These are phyloP conservation scores for Hylomyscus alleni DNA, from an alignment of 2,797 vertebrate genomes.

Conservation along the genomic window DNA sequence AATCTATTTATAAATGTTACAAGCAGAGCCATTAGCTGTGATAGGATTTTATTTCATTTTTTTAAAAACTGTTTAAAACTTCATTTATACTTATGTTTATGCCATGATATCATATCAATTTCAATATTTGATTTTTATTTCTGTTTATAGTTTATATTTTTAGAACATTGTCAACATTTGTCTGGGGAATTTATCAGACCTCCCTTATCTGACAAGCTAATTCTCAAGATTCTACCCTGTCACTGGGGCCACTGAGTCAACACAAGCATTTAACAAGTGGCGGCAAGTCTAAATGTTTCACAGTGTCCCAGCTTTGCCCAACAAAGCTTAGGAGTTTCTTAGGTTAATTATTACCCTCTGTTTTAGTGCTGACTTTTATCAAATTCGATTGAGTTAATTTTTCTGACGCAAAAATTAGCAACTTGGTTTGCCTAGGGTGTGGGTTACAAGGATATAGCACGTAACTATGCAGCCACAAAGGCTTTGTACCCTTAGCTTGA, in stretches of 20 bases:
- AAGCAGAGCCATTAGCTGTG: conserved; percentile 3
- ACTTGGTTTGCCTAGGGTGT: neutral
- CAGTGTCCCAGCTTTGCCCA: conserved; percentile 15
- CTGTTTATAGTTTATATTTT: conserved; percentile 29
- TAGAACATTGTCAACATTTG: conserved; percentile 1
- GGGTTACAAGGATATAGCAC: neutral
- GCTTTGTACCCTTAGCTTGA: neutral
- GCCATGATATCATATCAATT: neutral
- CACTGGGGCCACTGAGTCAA: neutral
- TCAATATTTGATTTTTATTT: conserved; percentile 8
- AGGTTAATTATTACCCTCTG: neutral
- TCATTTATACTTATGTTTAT: conserved; percentile 9
- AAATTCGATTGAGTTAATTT: conserved; percentile 14
- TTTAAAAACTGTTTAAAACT: neutral
- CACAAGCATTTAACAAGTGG: conserved; percentile 14
- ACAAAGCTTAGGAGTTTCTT: neutral
- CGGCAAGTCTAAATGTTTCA: neutral
- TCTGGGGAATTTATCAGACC: neutral
- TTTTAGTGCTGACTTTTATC: neutral
- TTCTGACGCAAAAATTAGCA: conserved; percentile 30
- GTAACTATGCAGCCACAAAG: conserved; percentile 23
- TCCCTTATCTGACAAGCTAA: neutral
- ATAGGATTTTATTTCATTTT: conserved; percentile 17
- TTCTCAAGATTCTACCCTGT: conserved; percentile 27
- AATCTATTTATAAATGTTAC: conserved; percentile 66